Base-by-base conservation (phyloP, 2,113 vertebrate species). In the Centropus bengalensis region DNA sequence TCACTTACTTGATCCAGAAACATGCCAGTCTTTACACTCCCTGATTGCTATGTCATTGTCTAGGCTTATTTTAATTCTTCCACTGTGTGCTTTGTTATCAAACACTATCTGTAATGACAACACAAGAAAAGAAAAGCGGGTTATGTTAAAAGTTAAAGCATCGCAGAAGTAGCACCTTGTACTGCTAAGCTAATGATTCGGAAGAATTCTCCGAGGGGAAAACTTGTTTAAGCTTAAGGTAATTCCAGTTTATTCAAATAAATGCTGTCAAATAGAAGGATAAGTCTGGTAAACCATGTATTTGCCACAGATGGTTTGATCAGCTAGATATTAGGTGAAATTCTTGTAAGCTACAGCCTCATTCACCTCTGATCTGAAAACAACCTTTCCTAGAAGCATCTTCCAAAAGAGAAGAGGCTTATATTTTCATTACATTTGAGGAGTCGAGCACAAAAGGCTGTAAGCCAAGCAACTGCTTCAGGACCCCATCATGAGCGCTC, bases 21-120 rank as follows among this genome's bases (percentile, higher is more conserved):
- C 97, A 5, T 98, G 98, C 98, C 98, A 99, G 90, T 99, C 98
- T 97, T 98, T 99, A 97, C 99, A 99, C 91, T 99, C 99, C 77
- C 97, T 98, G 84, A 99, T 99, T 1, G 95, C 97, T 87, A 99
- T 98, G 69, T 99, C 97, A 22, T 98, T 98, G 83, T 98, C 97
- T 59, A 99, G 96, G 33, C 97, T 97, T 82, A 99, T 98, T 95
- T 98, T 98, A 85, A 99, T 99, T 97, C 97, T 98, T 92, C 99
- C 99, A 82, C 99, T 99, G 75, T 99, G 99, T 52, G 98, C 99
- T 91, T 95, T 98, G 89, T 99, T 99, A 96, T 99, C 98, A 94
- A 99, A 99, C 33, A 95, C 82, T 73, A 99, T 99, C 99, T 99
- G 97, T 74, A 54, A 70, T 60, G 83, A 89, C n/a, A 40, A 86